A percentile compares a stretch with the other conserved stretches of the same genome.
These are phyloP conservation scores for Tetanocera ferruginea DNA, from an alignment of 2,888 invertebrate genomes.

Conservation along the genomic window DNA sequence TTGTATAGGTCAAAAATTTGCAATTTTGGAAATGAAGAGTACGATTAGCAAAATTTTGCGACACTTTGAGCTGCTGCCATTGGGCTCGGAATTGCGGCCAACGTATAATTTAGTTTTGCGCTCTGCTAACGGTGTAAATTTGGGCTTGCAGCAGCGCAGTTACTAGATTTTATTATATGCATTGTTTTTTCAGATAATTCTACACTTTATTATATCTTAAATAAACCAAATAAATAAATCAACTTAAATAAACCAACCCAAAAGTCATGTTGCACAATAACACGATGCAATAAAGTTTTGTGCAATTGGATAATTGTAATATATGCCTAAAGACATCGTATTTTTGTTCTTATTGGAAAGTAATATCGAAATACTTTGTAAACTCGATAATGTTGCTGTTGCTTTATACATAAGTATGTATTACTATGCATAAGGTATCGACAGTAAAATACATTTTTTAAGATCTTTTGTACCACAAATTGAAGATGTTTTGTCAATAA, in stretches of 20 bases:
- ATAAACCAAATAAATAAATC: not conserved
- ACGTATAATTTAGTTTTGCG: constrained; percentile 45
- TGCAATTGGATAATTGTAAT: too few relatives aligned
- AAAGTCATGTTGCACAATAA: too few relatives aligned
- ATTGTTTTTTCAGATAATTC: not conserved
- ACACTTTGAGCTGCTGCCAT: constrained; percentile 47
- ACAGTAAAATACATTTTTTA: too few relatives aligned
- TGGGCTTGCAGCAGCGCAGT: constrained; percentile 46
- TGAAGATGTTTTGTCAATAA: too few relatives aligned
- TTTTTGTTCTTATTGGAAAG: too few relatives aligned
- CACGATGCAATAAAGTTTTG: too few relatives aligned
- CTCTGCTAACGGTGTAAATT: constrained; percentile 50
- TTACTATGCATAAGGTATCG: too few relatives aligned
- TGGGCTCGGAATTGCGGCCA: constrained; percentile 44
- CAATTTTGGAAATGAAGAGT: constrained; percentile 56
- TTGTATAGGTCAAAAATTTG: constrained; percentile 64
- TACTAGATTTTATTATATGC: not conserved
- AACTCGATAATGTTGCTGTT: too few relatives aligned
- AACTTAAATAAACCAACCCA: not conserved
- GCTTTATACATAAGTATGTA: too few relatives aligned
- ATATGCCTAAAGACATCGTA: too few relatives aligned
- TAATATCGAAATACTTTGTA: too few relatives aligned
- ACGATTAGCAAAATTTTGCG: constrained; percentile 51
- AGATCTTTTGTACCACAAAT: too few relatives aligned
- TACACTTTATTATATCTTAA: not conserved